phyloP scores from a whole-genome alignment of 2,113 vertebrate species.

The Rhinolophus ferrumequinum region DNA sequence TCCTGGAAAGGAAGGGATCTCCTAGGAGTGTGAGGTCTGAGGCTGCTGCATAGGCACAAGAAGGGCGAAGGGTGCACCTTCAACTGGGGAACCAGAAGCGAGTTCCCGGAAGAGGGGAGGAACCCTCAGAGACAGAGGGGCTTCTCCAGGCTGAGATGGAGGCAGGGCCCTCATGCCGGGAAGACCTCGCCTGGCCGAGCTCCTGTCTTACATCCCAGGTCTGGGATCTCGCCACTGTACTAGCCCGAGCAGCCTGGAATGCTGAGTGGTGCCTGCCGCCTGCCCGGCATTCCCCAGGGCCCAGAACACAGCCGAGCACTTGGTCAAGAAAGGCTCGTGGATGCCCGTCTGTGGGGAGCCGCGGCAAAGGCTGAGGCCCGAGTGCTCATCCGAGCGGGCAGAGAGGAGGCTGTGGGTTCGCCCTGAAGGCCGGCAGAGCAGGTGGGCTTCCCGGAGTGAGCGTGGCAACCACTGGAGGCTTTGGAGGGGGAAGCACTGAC shows the following conservation, averaged over 20 bases:
- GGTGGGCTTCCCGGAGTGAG: not conserved
- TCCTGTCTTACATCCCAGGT: too few relatives aligned
- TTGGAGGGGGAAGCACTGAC: not conserved
- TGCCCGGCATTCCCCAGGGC: not conserved
- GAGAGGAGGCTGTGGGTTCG: not conserved
- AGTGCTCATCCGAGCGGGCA: not conserved
- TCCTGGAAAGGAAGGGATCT: not conserved
- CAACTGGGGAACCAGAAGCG: too few relatives aligned
- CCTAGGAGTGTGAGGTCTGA: not conserved
- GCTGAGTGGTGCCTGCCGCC: not conserved
- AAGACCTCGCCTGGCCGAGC: accelerated
- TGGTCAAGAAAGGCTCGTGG: not conserved
- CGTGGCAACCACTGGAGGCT: accelerated
- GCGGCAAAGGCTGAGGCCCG: not conserved
- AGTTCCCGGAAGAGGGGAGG: not conserved
- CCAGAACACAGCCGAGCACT: not conserved
- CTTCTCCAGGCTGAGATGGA: not conserved
- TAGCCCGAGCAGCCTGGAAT: not conserved
- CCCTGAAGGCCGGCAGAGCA: not conserved
- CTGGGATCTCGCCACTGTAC: not conserved
- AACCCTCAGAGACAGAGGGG: not conserved
- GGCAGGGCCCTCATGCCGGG: not conserved
- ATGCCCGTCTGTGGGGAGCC: not conserved
- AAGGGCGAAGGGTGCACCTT: not conserved
- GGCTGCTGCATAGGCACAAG: not conserved